Percentiles rank a stretch among this genome's conserved stretches.
These are phyloP conservation scores for Emys orbicularis DNA, from an alignment of 2,797 vertebrate species.

Conservation along the genomic window DNA sequence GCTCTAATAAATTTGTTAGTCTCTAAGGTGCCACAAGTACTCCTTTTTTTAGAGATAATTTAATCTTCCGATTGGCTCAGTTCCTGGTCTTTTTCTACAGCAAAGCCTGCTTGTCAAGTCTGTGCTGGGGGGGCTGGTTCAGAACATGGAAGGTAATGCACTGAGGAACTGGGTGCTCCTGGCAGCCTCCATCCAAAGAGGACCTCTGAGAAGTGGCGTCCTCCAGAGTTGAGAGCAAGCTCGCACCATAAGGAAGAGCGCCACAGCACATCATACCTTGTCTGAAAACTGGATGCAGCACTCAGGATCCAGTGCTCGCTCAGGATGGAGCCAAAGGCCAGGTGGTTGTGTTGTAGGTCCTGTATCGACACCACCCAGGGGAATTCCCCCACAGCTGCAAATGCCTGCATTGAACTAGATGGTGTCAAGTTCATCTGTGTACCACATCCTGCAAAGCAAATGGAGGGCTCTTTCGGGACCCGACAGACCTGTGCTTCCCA, in stretches of 20 bases:
- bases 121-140: neutral
- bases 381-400: slow-evolving; percentile 27
- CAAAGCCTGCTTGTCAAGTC: neutral
- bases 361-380: slow-evolving; percentile 61
- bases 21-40: too few relatives aligned
- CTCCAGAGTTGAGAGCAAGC: neutral
- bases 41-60: too few relatives aligned
- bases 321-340: slow-evolving; percentile 64
- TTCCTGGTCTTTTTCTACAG: neutral
- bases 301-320: slow-evolving; percentile 70
- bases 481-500: neutral
- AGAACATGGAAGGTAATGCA: neutral
- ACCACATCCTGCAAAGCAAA: slow-evolving; percentile 35
- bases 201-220: too few relatives aligned
- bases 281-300: slow-evolving; percentile 24
- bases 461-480: rapidly evolving
- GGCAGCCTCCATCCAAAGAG: too few relatives aligned
- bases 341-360: slow-evolving; percentile 27
- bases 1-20: too few relatives aligned
- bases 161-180: neutral
- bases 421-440: neutral
- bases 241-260: neutral
- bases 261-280: slow-evolving; percentile 5
- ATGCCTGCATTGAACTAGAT: neutral
- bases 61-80: neutral